Base-by-base conservation (phyloP, 2,888 invertebrate species). In the Idaea straminata region DNA sequence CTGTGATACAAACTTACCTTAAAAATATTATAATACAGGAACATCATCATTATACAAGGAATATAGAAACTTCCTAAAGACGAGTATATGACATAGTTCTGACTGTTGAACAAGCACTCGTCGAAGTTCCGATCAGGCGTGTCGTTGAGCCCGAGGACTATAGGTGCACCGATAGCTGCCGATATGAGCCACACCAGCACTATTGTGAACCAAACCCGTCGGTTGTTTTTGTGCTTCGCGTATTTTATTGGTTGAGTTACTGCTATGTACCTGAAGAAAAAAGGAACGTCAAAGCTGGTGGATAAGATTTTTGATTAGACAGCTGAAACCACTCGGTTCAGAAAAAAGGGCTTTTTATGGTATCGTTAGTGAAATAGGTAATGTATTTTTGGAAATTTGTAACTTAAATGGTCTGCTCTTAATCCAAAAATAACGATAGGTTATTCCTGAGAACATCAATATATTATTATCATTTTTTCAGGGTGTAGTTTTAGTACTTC, bases 211-310 rank as follows among this genome's bases (percentile, higher is more conserved):
- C 97, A 97, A 61, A 99, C 98, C 69, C 99, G 95, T 64, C 96
- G 94, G 92, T 97, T 98, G 94, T 98, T 99, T 94, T 98, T 98
- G 94, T 99, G 99, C 85, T 98, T 98, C 68, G 99, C 98, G 93
- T 99, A 99, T 91, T 99, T 98, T 87, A 99, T 99, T 81, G 99
- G 99, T 87, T 98, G 97, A 61, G 99, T 99, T 77, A 99, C 99
- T 72, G 99, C 99, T 81, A 99, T 99, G 90, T 98, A 99, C 94
- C 99, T 99, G 95, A 5, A n/a, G 59, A 67, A 59, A 61, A 65
- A 68, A 64, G 7, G 65, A 7, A 47, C 25, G 25, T 25, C 25
- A 25, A 25, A 25, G 25, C 3, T 25, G 25, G 25, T 25, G 25
- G 25, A 25, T 25, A 25, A 25, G 25, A 25, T 25, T 25, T 25